Conservation (phyloP, 53 echinoderm and acorn worm genomes). For the Crossaster papposus region DNA sequence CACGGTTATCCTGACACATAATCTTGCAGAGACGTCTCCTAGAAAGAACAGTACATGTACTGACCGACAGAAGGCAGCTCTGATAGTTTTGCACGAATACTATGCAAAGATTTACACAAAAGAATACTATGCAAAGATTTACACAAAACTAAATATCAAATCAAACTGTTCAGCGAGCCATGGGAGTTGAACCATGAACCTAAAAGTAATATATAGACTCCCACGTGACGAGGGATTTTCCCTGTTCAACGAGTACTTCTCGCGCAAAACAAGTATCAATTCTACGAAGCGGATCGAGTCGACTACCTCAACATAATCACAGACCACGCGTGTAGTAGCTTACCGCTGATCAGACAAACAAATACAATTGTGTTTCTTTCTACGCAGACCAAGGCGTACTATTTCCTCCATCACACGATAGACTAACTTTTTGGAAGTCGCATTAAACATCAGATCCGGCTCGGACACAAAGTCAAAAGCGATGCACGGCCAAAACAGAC, state of each 20-base stretch:
- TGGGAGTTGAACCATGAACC: neutral
- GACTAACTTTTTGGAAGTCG: neutral
- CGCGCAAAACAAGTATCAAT: neutral
- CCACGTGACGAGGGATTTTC: neutral
- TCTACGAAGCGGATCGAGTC: neutral
- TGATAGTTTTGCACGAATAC: too few species aligned
- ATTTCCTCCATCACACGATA: neutral
- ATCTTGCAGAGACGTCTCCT: too few species aligned
- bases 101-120: too few species aligned
- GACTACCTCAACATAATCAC: neutral
- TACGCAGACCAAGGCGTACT: neutral
- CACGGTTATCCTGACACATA: too few species aligned
- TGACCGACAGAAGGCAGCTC: too few species aligned
- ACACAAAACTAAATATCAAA: too few species aligned
- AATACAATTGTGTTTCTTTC: neutral
- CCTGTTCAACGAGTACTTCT: neutral
- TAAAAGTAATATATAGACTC: neutral
- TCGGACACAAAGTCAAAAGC: neutral
- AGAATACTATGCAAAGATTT: too few species aligned
- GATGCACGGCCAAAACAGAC: neutral
- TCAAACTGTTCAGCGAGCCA: too few species aligned
- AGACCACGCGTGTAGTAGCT: neutral
- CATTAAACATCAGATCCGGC: neutral
- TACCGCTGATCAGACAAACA: neutral
- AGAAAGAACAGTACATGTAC: too few species aligned